A percentile compares a stretch with the other conserved stretches of the same genome.
Conservation (phyloP, 2,888 invertebrate genomes). For the Galeopsomyia nigrocyanea region DNA sequence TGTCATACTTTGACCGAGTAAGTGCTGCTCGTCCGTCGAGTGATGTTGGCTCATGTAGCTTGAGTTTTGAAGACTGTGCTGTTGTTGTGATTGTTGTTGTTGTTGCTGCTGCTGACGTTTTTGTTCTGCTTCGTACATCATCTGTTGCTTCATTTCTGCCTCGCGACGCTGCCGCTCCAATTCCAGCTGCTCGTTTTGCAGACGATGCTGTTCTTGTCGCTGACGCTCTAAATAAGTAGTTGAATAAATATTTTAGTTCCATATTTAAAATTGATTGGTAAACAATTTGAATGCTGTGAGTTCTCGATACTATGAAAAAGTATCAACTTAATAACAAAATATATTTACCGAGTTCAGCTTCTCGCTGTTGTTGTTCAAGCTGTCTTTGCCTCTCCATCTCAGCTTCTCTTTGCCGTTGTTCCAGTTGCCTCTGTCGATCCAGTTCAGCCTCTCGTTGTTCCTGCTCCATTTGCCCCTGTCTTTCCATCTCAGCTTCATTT, state of each 20-base stretch:
- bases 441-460: conserved; percentile 52
- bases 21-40: conserved; percentile 64
- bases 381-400: conserved; percentile 49
- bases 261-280: not conserved
- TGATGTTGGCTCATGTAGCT: conserved; percentile 61
- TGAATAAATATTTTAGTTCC: not conserved
- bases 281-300: conserved; percentile 9
- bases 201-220: conserved; percentile 50
- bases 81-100: conserved; percentile 50
- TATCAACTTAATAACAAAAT: conserved; percentile 3
- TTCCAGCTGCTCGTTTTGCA: conserved; percentile 52
- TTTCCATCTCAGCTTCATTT: conserved; percentile 53
- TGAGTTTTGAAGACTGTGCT: conserved; percentile 59
- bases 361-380: conserved; percentile 44
- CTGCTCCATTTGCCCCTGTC: conserved; percentile 55
- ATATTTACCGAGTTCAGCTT: conserved; percentile 49
- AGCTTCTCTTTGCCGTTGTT: conserved; percentile 49
- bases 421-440: conserved; percentile 55
- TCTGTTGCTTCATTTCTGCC: conserved; percentile 50
- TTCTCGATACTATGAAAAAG: too few relatives aligned
- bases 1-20: conserved; percentile 75
- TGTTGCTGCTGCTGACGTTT: conserved; percentile 50
- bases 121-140: conserved; percentile 48
- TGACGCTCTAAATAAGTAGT: conserved; percentile 30
- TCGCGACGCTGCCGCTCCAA: conserved; percentile 50